Percentiles rank a stretch among this genome's conserved stretches.
Conservation (phyloP, 35 echinoderm and acorn worm genomes). For the Amphiura filiformis region DNA sequence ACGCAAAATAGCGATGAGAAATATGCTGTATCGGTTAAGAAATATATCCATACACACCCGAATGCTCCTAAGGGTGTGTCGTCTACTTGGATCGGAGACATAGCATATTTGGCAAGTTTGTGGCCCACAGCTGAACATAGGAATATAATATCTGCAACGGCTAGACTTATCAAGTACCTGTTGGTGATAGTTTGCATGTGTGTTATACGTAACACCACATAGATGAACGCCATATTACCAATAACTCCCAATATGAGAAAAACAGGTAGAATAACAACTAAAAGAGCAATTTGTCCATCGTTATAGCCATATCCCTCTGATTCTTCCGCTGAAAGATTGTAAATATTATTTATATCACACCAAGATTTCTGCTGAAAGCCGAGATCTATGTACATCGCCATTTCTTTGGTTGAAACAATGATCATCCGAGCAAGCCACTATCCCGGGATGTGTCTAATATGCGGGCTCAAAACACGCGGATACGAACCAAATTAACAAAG, state of each 20-base stretch:
- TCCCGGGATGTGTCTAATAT: no score
- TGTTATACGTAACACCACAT: constrained; percentile 67
- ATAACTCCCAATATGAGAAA: constrained; percentile 51
- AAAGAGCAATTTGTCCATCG: constrained; percentile 18
- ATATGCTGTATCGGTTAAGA: constrained; percentile 72
- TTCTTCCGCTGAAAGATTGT: no score
- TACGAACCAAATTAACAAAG: no score
- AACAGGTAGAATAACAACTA: constrained; percentile 49
- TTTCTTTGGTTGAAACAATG: no score
- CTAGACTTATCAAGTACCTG: constrained; percentile 77
- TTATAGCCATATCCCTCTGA: no score
- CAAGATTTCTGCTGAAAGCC: no score
- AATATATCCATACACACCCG: constrained; percentile 67
- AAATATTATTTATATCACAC: no score
- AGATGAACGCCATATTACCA: constrained; percentile 74
- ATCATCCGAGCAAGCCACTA: no score
- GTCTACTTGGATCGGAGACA: constrained; percentile 54
- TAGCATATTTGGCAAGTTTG: constrained; percentile 58
- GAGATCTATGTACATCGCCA: no score
- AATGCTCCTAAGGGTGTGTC: constrained; percentile 48
- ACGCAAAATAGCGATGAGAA: constrained; percentile 82
- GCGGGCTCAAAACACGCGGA: no score
- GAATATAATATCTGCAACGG: constrained; percentile 79
- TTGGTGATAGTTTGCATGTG: constrained; percentile 90
- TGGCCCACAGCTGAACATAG: constrained; percentile 72